Conservation (phyloP, 1,140 invertebrate species). For the Dufourea novaeangliae region DNA sequence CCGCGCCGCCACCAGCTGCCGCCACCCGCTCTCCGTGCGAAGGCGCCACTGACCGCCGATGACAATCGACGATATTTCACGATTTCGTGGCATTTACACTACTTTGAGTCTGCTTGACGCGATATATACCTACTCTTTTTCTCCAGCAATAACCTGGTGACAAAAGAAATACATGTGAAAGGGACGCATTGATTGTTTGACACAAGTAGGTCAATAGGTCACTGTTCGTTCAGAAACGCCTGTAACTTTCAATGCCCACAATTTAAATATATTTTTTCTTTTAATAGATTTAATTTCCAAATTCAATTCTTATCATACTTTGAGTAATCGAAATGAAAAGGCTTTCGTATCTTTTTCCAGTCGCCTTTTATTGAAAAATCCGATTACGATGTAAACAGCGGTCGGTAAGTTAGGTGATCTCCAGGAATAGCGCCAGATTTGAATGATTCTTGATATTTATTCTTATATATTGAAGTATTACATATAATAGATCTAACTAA, state of each 20-base stretch:
- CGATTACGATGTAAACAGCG: background rate
- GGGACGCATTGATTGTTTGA: background rate
- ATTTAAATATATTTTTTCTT: too few species aligned
- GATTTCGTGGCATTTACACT: background rate
- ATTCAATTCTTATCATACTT: too few species aligned
- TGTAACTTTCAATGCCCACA: background rate
- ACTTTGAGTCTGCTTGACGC: too few species aligned
- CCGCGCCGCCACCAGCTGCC: slow-evolving; percentile 50
- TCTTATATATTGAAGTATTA: too few species aligned
- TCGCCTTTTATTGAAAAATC: background rate
- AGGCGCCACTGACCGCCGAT: slow-evolving; percentile 1
- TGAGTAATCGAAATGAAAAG: too few species aligned
- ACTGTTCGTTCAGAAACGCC: background rate
- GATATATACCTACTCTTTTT: too few species aligned
- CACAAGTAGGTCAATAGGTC: background rate
- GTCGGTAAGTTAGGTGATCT: background rate
- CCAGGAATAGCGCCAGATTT: too few species aligned
- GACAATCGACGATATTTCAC: background rate
- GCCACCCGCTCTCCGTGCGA: slow-evolving; percentile 29
- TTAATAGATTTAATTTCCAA: too few species aligned
- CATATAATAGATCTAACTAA: too few species aligned
- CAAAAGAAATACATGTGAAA: background rate
- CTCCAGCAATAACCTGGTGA: too few species aligned
- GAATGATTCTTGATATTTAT: too few species aligned
- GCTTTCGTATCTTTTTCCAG: background rate